Evolutionary conservation across 1,140 invertebrate species (phyloP).

Genomic region (Dinothrombium tinctorium): DNA sequence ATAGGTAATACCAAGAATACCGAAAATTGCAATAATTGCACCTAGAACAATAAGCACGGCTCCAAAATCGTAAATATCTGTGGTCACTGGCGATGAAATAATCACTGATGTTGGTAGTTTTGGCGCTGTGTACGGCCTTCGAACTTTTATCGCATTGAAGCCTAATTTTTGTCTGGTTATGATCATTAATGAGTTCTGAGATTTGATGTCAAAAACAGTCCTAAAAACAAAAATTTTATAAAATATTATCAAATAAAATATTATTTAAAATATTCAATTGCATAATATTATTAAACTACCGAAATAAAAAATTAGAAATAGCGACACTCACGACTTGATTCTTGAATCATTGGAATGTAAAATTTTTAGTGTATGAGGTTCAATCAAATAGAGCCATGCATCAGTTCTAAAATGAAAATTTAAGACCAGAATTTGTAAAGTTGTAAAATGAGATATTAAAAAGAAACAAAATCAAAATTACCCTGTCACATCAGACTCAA

Average conservation of each 20-base stretch:
- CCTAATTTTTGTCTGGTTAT: slow-evolving; percentile 24
- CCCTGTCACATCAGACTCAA: slow-evolving; percentile 43
- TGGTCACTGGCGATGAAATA: slow-evolving; percentile 4
- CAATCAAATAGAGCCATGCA: slow-evolving; percentile 59
- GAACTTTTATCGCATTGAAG: slow-evolving; percentile 38
- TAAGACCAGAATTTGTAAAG: no score
- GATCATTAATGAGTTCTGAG: slow-evolving; percentile 36
- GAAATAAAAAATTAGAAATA: no score
- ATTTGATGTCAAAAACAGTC: slow-evolving; percentile 18
- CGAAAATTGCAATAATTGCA: slow-evolving; percentile 56
- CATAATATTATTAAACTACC: no score
- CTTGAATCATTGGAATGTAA: slow-evolving; percentile 39
- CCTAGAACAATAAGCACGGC: slow-evolving; percentile 64
- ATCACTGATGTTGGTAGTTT: slow-evolving; percentile 6
- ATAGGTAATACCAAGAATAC: slow-evolving; percentile 60
- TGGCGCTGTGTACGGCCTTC: slow-evolving; percentile 26
- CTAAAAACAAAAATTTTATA: no score
- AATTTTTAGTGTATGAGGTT: slow-evolving; percentile 48
- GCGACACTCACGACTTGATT: no score
- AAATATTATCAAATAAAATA: no score
- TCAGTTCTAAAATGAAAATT: no score
- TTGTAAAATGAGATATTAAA: no score
- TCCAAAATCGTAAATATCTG: slow-evolving; percentile 25
- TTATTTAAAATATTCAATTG: no score
- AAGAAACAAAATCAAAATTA: no score